Base-by-base conservation (phyloP, 2,888 invertebrate species). In the Steinernema carpocapsae region DNA sequence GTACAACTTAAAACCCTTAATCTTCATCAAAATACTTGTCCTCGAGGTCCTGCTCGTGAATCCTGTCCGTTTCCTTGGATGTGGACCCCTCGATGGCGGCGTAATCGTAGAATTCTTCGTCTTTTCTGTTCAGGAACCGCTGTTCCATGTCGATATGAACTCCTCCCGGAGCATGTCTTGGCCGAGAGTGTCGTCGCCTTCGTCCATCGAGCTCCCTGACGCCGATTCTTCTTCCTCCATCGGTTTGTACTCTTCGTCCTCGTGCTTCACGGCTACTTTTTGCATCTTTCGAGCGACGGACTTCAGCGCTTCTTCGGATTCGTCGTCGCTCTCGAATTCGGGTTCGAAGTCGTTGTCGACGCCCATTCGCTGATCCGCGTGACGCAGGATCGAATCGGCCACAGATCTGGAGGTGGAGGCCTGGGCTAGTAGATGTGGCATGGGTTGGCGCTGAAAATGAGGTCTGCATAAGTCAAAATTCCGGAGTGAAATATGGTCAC, bases 21-120 rank as follows among this genome's bases (percentile, higher is more conserved):
- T 85, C 83, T 7, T 82, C 81, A 73, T 83, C 85, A 76, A 86
- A 85, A 80, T 85, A 85, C 1, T 76, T 78, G 43, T 85, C 85
- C 75, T 85, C 85, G 19, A 78, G 72, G 51, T 85, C 85, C 42
- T 80, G 76, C 51, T 84, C 84, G 32, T 76, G 72, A 19, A 84
- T 82, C 2, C 72, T 76, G 70, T 82, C 80, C 24, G 37, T 14
- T 19, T 71, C 48, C 0, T 77, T 76, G 37, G 78, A 74, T 19
- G 32, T n/a, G 26, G 32, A 56, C 7, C 71, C 42, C 52, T 79
- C 81, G 12, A 79, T 73, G 1, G 29, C 70, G n/a, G 78, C 72
- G 72, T 86, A 85, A 70, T 86, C 82, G 75, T 80, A 83, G 77
- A 84, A 85, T 77, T 79, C 72, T 12, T 48, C 56, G 72, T 85